phyloP scores from a whole-genome alignment of 1,140 invertebrate genomes.

The Eupristina koningsbergeri region DNA sequence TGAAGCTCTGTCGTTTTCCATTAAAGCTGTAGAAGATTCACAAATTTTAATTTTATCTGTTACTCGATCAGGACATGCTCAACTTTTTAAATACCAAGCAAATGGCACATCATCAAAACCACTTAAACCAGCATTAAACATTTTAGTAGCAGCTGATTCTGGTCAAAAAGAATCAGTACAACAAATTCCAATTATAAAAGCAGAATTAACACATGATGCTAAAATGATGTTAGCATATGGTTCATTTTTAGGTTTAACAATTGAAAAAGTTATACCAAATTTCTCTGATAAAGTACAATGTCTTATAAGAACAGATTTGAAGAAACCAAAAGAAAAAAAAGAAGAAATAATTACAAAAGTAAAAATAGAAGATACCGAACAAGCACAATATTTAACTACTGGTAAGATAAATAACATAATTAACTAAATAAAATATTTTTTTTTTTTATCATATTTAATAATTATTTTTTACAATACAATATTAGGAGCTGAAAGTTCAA shows the following conservation, averaged over 20 bases:
- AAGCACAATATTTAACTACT: conserved; percentile 73
- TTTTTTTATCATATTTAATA: neutral
- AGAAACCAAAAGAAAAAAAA: conserved; percentile 67
- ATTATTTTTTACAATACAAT: conserved; percentile 38
- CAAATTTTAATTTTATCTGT: conserved; percentile 72
- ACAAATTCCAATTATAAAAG: conserved; percentile 75
- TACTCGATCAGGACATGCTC: conserved; percentile 82
- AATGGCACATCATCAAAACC: conserved; percentile 83
- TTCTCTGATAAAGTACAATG: conserved; percentile 75
- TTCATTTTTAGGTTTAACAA: conserved; percentile 72
- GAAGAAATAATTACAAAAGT: conserved; percentile 70
- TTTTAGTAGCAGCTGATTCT: conserved; percentile 79
- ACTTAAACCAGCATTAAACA: conserved; percentile 80
- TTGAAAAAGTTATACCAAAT: conserved; percentile 79
- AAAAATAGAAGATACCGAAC: conserved; percentile 68
- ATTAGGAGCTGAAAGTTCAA: conserved; percentile 57
- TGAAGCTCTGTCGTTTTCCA: conserved; percentile 66
- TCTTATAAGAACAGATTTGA: conserved; percentile 73
- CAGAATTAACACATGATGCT: conserved; percentile 69
- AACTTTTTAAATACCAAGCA: conserved; percentile 83
- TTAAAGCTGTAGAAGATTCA: conserved; percentile 56
- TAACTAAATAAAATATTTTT: neutral
- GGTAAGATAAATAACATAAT: conserved; percentile 51
- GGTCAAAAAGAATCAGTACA: conserved; percentile 71
- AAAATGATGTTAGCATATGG: conserved; percentile 77